Evolutionary conservation across 2,113 vertebrate species (phyloP), one percentile per base, ranked within the genome.

Genomic region (Phrynosoma platyrhinos): DNA sequence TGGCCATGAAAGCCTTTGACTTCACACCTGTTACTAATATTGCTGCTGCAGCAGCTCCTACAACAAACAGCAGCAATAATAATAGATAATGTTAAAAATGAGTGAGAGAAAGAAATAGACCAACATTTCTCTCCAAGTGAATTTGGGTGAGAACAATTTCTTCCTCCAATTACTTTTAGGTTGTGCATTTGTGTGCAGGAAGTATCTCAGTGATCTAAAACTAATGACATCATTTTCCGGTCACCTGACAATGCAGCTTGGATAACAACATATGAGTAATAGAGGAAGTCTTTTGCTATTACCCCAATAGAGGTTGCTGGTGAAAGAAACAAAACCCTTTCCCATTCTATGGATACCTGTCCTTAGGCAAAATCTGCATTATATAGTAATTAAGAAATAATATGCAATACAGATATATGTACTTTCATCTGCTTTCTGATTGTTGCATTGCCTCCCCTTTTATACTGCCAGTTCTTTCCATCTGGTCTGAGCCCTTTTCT

Each of bases 401-500:
- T 83, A 53, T 68, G 55, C 25, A 62, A 42, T 47, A 58, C 20
- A 53, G 58, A 62, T 62, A 62, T 62, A 53, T 78, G 62, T 82
- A 42, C 80, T 78, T 80, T 20, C 69, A 86, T 58, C 72, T 86
- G 47, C 18, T 86, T 86, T 58, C 23, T 77, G 53, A 64, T 0
- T 76, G 55, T 30, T 78, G 87, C 86, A 1, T 0, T n/a, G 18
- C 27, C 82, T 4, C 0, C 27, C 79, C 2, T 68, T 93, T 20
- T 71, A 32, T 36, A 32, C 88, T 91, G 20, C 23, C 78, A 0
- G 69, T 1, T 80, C 82, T 91, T 88, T 93, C 30, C 16, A 20
- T 86, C 10, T 84, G 87, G 87, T 78, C 58, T 12, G 62, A 82
- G 86, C 55, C 55, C 79, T 76, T 74, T 82, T 82, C 76, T 55